These are phyloP conservation scores for Channa argus DNA, from an alignment of 2,113 vertebrate species.

Conservation along the genomic window DNA sequence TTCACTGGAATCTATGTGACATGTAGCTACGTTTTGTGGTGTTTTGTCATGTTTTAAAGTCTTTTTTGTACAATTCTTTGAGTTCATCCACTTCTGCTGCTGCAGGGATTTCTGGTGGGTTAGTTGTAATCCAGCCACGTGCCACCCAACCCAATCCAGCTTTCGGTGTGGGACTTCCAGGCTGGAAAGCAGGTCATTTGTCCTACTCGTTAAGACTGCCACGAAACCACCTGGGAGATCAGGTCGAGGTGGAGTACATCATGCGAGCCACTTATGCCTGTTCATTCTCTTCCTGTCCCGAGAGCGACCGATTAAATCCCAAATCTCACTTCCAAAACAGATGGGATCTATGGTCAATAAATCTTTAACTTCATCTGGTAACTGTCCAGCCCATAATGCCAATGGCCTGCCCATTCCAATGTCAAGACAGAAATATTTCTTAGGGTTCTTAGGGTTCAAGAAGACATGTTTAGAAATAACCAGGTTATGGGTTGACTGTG, in stretches of 20 bases:
- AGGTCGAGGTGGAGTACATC: conserved; percentile 42
- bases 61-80: conserved; percentile 65
- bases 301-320: conserved; percentile 40
- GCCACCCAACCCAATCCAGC: background rate
- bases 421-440: conserved; percentile 59
- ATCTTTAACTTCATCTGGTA: conserved; percentile 47
- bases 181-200: conserved; percentile 21
- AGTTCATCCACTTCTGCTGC: conserved; percentile 65
- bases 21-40: conserved; percentile 47
- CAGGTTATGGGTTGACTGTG: conserved; percentile 57
- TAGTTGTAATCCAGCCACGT: conserved; percentile 30
- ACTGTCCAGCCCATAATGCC: conserved; percentile 56
- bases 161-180: conserved; percentile 39
- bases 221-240: conserved; percentile 25
- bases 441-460: conserved; percentile 61
- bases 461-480: conserved; percentile 41
- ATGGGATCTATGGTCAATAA: conserved; percentile 35
- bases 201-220: conserved; percentile 26
- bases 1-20: conserved; percentile 57
- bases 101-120: conserved; percentile 31
- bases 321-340: conserved; percentile 30
- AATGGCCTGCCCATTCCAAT: conserved; percentile 35
- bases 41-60: conserved; percentile 47
- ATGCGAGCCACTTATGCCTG: conserved; percentile 19
- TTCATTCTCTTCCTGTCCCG: conserved; percentile 22